These are phyloP conservation scores for Platyrinchus mystaceus DNA, from an alignment of 2,797 vertebrate species.

Conservation along the genomic window DNA sequence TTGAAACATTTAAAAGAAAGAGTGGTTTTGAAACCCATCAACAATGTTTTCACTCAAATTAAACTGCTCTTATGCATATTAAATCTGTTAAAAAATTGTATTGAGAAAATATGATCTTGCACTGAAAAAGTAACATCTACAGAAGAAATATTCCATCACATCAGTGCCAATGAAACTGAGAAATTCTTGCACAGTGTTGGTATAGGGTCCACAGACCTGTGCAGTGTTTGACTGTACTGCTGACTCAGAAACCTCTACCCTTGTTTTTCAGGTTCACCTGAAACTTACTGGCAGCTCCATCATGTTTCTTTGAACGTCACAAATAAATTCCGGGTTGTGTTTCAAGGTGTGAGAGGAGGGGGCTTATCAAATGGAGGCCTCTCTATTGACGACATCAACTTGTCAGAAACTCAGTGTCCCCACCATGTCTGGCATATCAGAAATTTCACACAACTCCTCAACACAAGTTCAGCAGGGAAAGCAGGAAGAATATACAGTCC, in stretches of 20 bases:
- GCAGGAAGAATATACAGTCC: constrained; percentile 78
- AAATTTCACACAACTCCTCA: constrained; percentile 81
- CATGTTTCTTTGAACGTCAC: constrained; percentile 78
- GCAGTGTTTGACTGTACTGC: background rate
- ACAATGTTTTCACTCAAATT: background rate
- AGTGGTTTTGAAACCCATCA: background rate
- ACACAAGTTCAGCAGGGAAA: constrained; percentile 33
- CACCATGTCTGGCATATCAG: constrained; percentile 88
- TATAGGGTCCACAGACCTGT: background rate
- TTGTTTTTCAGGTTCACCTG: constrained; percentile 71
- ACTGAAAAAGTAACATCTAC: background rate
- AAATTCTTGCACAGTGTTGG: background rate
- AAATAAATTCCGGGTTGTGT: constrained; percentile 86
- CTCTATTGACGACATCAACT: constrained; percentile 91
- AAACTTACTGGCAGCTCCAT: constrained; percentile 84
- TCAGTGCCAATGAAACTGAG: background rate
- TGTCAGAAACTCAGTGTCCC: constrained; percentile 90
- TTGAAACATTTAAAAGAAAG: background rate
- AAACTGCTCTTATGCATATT: background rate
- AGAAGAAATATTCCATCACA: background rate
- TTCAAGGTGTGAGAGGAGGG: constrained; percentile 77
- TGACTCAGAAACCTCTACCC: background rate
- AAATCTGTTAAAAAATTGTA: background rate
- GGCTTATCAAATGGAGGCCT: constrained; percentile 78
- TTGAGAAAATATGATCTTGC: background rate